These are phyloP conservation scores for Tragelaphus strepsiceros DNA, from an alignment of 2,113 vertebrate genomes.

Conservation along the genomic window DNA sequence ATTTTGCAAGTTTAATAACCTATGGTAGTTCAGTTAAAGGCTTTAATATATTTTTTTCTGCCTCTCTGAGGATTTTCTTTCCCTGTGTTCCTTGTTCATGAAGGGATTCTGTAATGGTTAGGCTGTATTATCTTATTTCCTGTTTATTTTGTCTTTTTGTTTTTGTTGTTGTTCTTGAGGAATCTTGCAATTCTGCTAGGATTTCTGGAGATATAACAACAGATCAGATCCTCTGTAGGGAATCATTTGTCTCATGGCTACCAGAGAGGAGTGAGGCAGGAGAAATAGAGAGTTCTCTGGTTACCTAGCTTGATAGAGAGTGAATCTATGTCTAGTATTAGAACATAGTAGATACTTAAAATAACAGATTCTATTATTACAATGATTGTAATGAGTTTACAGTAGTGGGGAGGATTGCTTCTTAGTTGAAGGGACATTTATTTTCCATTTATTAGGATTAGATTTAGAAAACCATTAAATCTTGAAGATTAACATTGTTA, in stretches of 20 bases:
- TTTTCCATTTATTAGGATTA: conserved; percentile 15
- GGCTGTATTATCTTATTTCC: neutral
- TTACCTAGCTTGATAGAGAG: neutral
- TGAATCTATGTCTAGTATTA: neutral
- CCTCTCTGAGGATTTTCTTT: neutral
- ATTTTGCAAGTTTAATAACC: conserved; percentile 24
- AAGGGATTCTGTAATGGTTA: neutral
- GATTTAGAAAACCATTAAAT: neutral
- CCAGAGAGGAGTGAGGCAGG: neutral
- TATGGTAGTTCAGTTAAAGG: conserved; percentile 8
- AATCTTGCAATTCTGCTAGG: neutral
- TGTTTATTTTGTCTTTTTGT: neutral
- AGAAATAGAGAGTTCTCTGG: neutral
- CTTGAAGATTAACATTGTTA: neutral
- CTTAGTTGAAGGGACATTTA: neutral
- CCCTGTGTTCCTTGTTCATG: neutral
- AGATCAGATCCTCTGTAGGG: neutral
- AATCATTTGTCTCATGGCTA: neutral
- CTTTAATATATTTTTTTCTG: neutral
- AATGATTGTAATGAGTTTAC: neutral
- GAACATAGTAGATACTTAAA: neutral
- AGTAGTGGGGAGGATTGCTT: neutral
- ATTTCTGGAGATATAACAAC: neutral
- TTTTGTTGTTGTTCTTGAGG: neutral
- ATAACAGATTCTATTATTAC: neutral